These are phyloP conservation scores for Sericinus montela DNA, from an alignment of 2,888 invertebrate genomes.

Conservation along the genomic window DNA sequence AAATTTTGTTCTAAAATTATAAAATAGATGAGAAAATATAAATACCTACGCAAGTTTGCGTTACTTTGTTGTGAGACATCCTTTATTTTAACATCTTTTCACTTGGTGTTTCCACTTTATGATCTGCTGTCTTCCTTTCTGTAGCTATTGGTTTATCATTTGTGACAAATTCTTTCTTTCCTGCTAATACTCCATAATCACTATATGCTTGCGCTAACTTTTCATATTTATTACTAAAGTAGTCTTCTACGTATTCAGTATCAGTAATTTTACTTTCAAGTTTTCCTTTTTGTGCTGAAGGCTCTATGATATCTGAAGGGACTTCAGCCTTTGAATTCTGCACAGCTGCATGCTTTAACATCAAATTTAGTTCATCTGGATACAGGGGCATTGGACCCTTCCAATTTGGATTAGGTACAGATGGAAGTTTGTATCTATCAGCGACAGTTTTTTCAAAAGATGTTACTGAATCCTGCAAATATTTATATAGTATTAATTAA, in stretches of 20 bases:
- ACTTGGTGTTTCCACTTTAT: background rate
- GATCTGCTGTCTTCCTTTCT: conserved; percentile 25
- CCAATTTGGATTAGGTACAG: conserved; percentile 50
- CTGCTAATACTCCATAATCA: conserved; percentile 61
- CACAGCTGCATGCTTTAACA: conserved; percentile 39
- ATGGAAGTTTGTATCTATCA: conserved; percentile 23
- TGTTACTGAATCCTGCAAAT: conserved; percentile 1
- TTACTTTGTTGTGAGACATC: background rate
- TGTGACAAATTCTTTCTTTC: conserved; percentile 37
- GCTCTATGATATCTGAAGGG: conserved; percentile 26
- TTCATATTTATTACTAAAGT: conserved; percentile 43
- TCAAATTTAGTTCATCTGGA: conserved; percentile 51
- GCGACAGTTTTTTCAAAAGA: background rate
- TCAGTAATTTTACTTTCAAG: conserved; percentile 33
- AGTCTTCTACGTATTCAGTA: conserved; percentile 53
- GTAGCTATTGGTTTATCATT: conserved; percentile 31
- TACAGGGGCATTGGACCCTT: conserved; percentile 57
- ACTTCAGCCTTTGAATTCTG: conserved; percentile 30
- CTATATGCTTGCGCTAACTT: conserved; percentile 64
- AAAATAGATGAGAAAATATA: conserved; percentile 2
- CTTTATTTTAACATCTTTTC: conserved; percentile 1
- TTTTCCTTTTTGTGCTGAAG: conserved; percentile 25
- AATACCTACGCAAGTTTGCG: conserved; percentile 19
- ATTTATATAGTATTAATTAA: too few species aligned
- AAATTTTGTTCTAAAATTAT: background rate